These are phyloP conservation scores for Tauraco erythrolophus DNA, from an alignment of 2,113 vertebrate genomes.

Conservation along the genomic window DNA sequence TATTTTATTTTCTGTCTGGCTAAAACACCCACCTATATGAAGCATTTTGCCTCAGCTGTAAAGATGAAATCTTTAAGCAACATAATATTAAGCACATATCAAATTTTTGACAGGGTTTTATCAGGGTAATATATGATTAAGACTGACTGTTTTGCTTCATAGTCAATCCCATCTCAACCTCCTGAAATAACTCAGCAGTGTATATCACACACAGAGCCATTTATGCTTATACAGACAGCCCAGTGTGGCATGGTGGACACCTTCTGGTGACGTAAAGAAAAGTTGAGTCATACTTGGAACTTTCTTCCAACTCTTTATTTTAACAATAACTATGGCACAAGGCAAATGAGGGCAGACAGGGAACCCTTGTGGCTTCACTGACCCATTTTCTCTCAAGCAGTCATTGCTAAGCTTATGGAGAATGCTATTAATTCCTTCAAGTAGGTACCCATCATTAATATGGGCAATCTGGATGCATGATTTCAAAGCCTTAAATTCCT, in stretches of 20 bases:
- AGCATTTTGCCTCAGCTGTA: not conserved
- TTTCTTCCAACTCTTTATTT: not conserved
- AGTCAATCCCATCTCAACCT: not conserved
- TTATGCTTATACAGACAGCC: not conserved
- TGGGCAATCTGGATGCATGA: not conserved
- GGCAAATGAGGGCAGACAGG: not conserved
- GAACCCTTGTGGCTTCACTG: not conserved
- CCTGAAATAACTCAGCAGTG: not conserved
- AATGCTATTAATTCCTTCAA: not conserved
- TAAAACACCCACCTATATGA: constrained; percentile 12
- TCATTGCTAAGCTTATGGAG: not conserved
- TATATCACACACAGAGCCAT: not conserved
- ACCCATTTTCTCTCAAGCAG: not conserved
- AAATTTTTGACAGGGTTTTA: not conserved
- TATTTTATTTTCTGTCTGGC: constrained; percentile 34
- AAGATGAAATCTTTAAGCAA: not conserved
- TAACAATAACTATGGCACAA: not conserved
- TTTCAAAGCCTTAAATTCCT: constrained; percentile 40
- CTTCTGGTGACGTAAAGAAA: not conserved
- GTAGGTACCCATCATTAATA: constrained; percentile 6
- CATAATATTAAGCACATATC: not conserved
- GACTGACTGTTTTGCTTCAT: not conserved
- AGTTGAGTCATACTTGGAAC: not conserved
- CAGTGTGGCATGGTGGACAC: not conserved
- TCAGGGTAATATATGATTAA: not conserved